Conservation (phyloP, 1,140 invertebrate species). For the Antheraea mylitta region DNA sequence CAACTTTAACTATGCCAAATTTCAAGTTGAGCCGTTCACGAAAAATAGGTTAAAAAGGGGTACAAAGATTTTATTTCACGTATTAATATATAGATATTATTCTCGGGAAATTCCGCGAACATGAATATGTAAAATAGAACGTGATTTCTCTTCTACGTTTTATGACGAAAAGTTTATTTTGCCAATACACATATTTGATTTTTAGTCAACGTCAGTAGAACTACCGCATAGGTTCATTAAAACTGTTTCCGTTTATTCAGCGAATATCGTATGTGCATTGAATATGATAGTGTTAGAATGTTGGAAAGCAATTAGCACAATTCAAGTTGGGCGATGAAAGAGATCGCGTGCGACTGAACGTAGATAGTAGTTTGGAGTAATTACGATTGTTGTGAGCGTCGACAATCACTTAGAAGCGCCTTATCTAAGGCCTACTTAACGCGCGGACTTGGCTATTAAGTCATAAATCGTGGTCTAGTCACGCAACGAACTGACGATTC, state of each 20-base stretch:
- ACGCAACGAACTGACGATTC: constrained; percentile 70
- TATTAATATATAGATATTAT: no score
- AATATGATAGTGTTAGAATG: constrained; percentile 1
- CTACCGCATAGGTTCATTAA: background rate
- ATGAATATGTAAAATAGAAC: background rate
- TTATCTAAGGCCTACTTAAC: constrained; percentile 76
- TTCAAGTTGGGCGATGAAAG: constrained; percentile 55
- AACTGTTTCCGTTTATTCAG: constrained; percentile 2
- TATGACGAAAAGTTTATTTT: background rate
- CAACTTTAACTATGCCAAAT: no score
- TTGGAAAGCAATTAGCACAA: constrained; percentile 59
- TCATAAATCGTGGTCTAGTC: constrained; percentile 69
- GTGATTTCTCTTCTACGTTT: background rate
- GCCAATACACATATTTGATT: background rate
- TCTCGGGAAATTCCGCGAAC: background rate
- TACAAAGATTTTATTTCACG: no score
- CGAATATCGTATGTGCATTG: background rate
- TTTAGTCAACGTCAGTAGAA: background rate
- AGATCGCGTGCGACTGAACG: constrained; percentile 63
- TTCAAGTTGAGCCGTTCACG: no score
- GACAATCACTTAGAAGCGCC: constrained; percentile 76
- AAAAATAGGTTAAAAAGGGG: no score
- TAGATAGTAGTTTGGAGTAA: constrained; percentile 74
- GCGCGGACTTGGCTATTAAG: constrained; percentile 68
- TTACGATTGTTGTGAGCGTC: constrained; percentile 76